Evolutionary conservation across 2,113 vertebrate genomes (phyloP).

Genomic region (Chaetodon trifascialis): DNA sequence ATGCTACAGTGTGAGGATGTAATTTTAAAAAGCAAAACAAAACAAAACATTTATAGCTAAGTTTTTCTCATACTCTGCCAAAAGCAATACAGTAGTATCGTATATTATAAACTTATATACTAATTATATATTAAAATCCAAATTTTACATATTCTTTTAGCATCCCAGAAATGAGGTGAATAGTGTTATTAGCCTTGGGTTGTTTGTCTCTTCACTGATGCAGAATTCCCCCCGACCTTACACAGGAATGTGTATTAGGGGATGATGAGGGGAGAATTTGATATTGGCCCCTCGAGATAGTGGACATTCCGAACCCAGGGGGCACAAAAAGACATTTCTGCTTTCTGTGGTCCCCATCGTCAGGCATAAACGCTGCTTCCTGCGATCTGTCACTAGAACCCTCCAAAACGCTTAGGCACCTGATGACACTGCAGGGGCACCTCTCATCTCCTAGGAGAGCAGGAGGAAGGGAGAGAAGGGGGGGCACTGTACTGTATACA

Average conservation of each 20-base stretch:
- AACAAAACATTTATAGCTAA: not conserved
- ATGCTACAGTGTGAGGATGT: not conserved
- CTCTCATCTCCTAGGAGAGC: conserved; percentile 75
- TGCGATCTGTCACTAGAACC: conserved; percentile 88
- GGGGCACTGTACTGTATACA: conserved; percentile 2
- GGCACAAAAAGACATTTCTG: conserved; percentile 88
- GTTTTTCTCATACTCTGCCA: not conserved
- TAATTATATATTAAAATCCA: not conserved
- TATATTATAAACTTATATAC: not conserved
- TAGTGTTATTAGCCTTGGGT: conserved; percentile 7
- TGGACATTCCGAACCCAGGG: conserved; percentile 85
- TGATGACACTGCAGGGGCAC: conserved; percentile 84
- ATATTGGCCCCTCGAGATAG: conserved; percentile 87
- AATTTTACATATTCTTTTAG: not conserved
- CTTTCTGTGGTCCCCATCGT: conserved; percentile 81
- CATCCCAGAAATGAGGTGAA: not conserved
- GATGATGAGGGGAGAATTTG: conserved; percentile 86
- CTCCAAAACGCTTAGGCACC: conserved; percentile 83
- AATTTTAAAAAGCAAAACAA: not conserved
- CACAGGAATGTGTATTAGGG: conserved; percentile 83
- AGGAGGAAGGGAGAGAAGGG: conserved; percentile 39
- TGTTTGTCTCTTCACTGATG: conserved; percentile 65
- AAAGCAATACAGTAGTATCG: not conserved
- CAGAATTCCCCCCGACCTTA: conserved; percentile 84
- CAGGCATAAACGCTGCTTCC: conserved; percentile 86